phyloP scores from a whole-genome alignment of 2,113 vertebrate genomes.

The Origma solitaria region DNA sequence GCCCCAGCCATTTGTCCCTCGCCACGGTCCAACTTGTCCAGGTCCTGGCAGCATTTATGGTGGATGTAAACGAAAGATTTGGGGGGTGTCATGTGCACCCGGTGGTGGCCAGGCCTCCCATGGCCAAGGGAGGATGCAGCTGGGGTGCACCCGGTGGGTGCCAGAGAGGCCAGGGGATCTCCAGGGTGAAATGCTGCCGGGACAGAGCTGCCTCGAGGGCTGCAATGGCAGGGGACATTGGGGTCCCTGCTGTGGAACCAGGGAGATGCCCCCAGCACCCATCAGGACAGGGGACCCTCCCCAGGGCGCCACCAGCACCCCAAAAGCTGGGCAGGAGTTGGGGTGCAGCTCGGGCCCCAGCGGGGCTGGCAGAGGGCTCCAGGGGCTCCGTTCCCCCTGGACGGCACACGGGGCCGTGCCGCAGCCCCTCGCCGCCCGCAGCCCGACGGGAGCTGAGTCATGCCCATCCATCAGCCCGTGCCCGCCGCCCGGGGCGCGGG shows the following conservation, averaged over 20 bases:
- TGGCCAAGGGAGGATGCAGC: background rate
- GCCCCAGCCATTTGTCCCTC: background rate
- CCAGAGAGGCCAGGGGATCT: background rate
- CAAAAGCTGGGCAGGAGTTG: background rate
- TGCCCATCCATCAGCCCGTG: background rate
- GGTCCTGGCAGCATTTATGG: background rate
- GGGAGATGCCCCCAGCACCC: background rate
- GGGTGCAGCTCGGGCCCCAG: rapidly evolving
- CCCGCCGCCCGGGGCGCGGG: background rate
- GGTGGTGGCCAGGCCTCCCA: background rate
- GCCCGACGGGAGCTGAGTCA: background rate
- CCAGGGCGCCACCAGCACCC: rapidly evolving
- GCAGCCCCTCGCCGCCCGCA: background rate
- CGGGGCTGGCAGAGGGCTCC: background rate
- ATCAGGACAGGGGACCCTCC: rapidly evolving
- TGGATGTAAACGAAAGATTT: background rate
- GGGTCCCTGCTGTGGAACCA: background rate
- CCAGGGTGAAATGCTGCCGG: rapidly evolving
- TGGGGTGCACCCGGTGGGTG: background rate
- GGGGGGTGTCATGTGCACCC: background rate
- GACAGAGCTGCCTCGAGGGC: background rate
- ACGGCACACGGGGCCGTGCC: background rate
- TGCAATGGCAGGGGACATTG: rapidly evolving
- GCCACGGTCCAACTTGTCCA: rapidly evolving
- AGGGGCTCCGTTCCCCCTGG: background rate